Conservation (phyloP, 2,888 invertebrate genomes). For the Tipula confusa region DNA sequence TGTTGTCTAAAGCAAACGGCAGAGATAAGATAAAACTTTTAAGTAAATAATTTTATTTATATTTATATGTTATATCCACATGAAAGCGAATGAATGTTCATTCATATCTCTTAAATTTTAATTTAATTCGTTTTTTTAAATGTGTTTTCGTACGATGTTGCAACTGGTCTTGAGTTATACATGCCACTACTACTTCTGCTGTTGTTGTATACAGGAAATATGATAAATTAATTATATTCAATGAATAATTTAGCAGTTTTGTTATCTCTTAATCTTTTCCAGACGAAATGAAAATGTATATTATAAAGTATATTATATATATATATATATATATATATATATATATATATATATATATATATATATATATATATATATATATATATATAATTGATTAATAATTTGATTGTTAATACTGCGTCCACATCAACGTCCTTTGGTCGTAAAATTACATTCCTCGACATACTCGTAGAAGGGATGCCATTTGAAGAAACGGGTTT, state of each 20-base stretch:
- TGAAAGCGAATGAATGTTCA: background rate
- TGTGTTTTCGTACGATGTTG: background rate
- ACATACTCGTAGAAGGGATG: too few species aligned
- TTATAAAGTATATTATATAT: too few species aligned
- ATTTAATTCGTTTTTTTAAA: background rate
- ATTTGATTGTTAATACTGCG: too few species aligned
- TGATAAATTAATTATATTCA: background rate
- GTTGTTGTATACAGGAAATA: background rate
- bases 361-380: too few species aligned
- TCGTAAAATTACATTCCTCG: too few species aligned
- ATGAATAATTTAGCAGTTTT: background rate
- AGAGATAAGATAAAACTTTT: background rate
- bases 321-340: too few species aligned
- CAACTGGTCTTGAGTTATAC: background rate
- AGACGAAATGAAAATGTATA: background rate
- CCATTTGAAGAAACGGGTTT: too few species aligned
- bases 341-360: too few species aligned
- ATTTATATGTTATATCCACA: background rate
- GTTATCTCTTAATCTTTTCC: background rate
- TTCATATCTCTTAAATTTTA: constrained; percentile 6
- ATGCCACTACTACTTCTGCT: background rate
- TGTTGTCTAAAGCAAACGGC: background rate
- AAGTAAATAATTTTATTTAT: background rate
- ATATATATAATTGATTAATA: too few species aligned
- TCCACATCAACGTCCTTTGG: too few species aligned